phyloP scores from a whole-genome alignment of 2,113 vertebrate genomes.

The Aptenodytes forsteri region DNA sequence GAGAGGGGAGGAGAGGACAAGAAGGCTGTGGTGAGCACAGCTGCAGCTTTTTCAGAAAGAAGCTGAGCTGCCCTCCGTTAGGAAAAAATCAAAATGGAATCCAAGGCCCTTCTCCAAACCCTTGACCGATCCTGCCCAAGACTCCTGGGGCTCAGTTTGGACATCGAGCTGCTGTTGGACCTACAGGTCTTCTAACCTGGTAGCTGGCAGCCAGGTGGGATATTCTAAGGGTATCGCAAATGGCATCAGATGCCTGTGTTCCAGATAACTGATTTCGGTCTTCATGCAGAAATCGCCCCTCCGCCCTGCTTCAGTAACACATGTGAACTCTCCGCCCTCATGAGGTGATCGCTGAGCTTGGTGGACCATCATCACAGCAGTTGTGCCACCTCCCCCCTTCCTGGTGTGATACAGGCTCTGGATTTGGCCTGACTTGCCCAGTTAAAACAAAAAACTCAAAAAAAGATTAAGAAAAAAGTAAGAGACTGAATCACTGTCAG shows the following conservation, averaged over 20 bases:
- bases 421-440: conserved; percentile 16
- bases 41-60: not conserved
- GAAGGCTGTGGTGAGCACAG: not conserved
- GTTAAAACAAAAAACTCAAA: conserved; percentile 37
- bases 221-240: not conserved
- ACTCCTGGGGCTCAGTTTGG: not conserved
- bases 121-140: not conserved
- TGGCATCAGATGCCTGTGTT: not conserved
- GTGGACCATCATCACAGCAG: not conserved
- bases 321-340: rapidly evolving
- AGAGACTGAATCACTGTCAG: conserved; percentile 55
- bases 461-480: not conserved
- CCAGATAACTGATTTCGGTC: not conserved
- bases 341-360: not conserved
- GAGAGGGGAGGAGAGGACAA: not conserved
- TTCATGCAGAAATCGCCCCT: not conserved
- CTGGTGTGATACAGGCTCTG: not conserved
- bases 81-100: not conserved
- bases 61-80: not conserved
- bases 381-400: not conserved
- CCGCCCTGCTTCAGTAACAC: not conserved
- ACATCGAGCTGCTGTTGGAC: not conserved
- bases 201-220: not conserved
- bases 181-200: not conserved
- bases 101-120: not conserved